Evolutionary conservation across 2,797 vertebrate species (phyloP), one percentile per base, ranked within the genome.

Genomic region (Spinus olivaceus): DNA sequence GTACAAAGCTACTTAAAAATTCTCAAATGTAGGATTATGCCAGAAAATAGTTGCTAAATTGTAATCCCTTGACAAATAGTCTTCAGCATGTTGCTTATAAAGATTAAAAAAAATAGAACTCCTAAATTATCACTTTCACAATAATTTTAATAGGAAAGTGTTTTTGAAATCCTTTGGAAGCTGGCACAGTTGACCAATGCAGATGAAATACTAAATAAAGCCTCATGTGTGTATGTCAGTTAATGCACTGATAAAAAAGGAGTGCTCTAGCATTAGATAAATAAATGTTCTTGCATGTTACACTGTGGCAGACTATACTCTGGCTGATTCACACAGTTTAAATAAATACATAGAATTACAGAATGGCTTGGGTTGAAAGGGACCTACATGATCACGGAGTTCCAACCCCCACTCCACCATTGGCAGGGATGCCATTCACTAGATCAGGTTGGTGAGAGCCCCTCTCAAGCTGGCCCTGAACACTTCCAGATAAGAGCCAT

Each of bases 1-100:
- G 98, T 98, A 80, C 98, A 98, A 97, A 98, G 98, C 97, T 99
- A 98, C 97, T 96, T 99, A 94, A 99, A 98, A 97, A 98, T 99
- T 95, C 98, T 99, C 7, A 98, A 98, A 95, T 98, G 98, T 95
- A 98, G 98, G 57, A 98, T 98, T 22, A 95, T 98, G 70, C 98
- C 98, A 8, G 97, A 98, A 79, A 97, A 98, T 11, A 97, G 95
- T 73, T 99, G 98, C 94, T 98, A 85, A 98, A 81, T 54, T 85
- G 53, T 73, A 72, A 80, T 72, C 42, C 39, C 63, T 71, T 66
- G 42, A 85, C 33, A 92, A 73, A 22, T 67, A 91, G 50, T 92
- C 88, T 84, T 80, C 66, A 88, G 61, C 20, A 50, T 91, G 88
- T 82, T 90, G 44, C 63, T 91, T 88, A 81, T 51, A 67, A 82